These are phyloP conservation scores for Mastomys natalensis DNA, from an alignment of 2,113 vertebrate species.

Conservation along the genomic window DNA sequence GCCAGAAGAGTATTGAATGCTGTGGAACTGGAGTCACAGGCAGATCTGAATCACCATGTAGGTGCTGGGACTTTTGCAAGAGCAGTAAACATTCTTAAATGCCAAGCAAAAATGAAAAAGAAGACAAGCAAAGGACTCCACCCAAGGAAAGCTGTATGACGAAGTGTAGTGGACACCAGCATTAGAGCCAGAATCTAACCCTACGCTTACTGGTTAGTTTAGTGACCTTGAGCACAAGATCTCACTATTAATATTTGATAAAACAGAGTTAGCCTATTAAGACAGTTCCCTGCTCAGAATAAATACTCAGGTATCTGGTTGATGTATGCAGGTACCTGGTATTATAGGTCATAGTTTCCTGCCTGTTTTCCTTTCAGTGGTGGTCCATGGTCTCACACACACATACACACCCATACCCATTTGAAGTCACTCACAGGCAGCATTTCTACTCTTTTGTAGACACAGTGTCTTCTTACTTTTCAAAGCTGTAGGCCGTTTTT, in stretches of 20 bases:
- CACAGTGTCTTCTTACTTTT: neutral
- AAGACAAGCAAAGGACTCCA: neutral
- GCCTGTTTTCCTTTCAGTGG: neutral
- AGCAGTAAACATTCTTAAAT: neutral
- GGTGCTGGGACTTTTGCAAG: neutral
- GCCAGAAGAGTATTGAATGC: neutral
- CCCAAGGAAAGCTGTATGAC: neutral
- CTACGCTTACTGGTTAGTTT: neutral
- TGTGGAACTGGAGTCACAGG: neutral
- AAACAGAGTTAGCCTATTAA: neutral
- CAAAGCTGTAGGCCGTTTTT: neutral
- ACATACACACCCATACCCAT: too few relatives aligned
- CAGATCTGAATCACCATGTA: neutral
- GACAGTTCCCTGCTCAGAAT: neutral
- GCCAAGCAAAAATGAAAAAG: neutral
- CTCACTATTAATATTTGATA: neutral
- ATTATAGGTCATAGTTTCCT: neutral
- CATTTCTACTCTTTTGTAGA: constrained; percentile 29
- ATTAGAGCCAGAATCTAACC: constrained; percentile 41
- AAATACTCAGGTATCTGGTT: neutral
- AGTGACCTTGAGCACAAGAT: constrained; percentile 2
- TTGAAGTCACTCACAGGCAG: neutral
- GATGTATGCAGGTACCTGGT: neutral
- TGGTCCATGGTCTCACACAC: neutral
- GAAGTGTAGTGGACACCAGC: neutral